These are phyloP conservation scores for Eumaeus atala DNA, from an alignment of 1,140 invertebrate species.

Conservation along the genomic window DNA sequence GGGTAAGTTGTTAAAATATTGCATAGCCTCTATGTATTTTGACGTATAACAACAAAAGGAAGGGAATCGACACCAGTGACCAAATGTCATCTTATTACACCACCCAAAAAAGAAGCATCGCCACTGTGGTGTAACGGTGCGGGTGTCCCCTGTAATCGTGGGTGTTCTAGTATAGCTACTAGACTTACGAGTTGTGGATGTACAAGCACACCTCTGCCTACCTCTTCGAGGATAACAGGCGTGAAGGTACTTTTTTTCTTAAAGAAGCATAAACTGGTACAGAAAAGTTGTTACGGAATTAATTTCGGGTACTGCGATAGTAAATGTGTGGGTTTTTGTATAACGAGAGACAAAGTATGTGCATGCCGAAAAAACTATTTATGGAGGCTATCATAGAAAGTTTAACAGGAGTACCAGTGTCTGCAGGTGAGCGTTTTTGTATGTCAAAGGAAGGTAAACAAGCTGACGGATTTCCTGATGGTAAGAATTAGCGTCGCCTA, in stretches of 20 bases:
- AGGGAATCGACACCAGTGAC: conserved; percentile 23
- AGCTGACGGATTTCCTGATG: too few species aligned
- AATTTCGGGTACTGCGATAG: conserved; percentile 34
- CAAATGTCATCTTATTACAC: conserved; percentile 33
- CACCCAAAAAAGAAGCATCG: conserved; percentile 35
- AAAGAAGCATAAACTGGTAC: conserved; percentile 48
- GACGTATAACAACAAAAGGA: conserved; percentile 22
- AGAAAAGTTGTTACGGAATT: conserved; percentile 42
- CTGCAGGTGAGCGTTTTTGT: neutral
- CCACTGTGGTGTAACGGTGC: too few species aligned
- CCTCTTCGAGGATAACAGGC: too few species aligned
- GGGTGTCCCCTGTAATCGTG: too few species aligned
- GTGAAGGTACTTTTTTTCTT: too few species aligned
- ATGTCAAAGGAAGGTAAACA: too few species aligned
- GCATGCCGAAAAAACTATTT: conserved; percentile 8
- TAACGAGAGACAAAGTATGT: neutral
- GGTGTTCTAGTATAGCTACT: too few species aligned
- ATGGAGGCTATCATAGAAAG: neutral
- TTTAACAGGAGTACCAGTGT: neutral
- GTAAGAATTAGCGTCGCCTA: too few species aligned
- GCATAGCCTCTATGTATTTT: conserved; percentile 19
- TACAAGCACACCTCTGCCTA: too few species aligned
- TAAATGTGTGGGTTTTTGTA: conserved; percentile 15
- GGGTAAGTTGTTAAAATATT: too few species aligned
- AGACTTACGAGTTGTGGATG: too few species aligned